Evolutionary conservation across 2,888 invertebrate genomes (phyloP).

Genomic region (Zhuqinia jingwanae): DNA sequence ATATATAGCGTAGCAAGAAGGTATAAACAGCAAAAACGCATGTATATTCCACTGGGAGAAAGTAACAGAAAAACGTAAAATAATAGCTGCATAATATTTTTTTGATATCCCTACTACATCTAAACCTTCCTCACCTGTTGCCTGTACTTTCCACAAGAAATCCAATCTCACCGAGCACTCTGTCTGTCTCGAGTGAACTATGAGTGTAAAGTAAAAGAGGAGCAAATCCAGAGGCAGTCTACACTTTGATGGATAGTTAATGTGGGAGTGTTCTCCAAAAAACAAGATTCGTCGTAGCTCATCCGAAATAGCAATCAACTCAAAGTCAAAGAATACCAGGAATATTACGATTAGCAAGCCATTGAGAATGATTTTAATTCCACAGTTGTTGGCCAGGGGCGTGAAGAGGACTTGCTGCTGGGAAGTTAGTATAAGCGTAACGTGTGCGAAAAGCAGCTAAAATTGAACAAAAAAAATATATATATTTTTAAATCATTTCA

Average conservation of each 20-base stretch:
- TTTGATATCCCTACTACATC: background rate
- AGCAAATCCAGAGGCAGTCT: slow-evolving; percentile 82
- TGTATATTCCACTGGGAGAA: no score
- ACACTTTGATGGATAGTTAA: slow-evolving; percentile 68
- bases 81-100: no score
- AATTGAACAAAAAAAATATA: background rate
- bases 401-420: slow-evolving; percentile 70
- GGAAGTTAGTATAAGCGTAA: slow-evolving; percentile 66
- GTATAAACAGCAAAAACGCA: background rate
- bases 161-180: slow-evolving; percentile 97
- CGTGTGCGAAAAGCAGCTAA: slow-evolving; percentile 65
- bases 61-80: no score
- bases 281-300: slow-evolving; percentile 54
- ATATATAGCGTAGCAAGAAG: background rate
- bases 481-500: slow-evolving; percentile 1
- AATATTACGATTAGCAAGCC: slow-evolving; percentile 68
- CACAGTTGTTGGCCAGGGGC: slow-evolving; percentile 59
- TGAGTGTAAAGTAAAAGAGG: slow-evolving; percentile 89
- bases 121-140: slow-evolving; percentile 85
- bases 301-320: slow-evolving; percentile 59
- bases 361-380: slow-evolving; percentile 73
- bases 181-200: slow-evolving; percentile 95
- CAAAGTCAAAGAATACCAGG: slow-evolving; percentile 66
- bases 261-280: slow-evolving; percentile 48
- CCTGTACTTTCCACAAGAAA: slow-evolving; percentile 98